Percentiles rank a stretch among this genome's conserved stretches.
These are phyloP conservation scores for Ornithoptera priamus DNA, from an alignment of 2,888 invertebrate species.

Conservation along the genomic window DNA sequence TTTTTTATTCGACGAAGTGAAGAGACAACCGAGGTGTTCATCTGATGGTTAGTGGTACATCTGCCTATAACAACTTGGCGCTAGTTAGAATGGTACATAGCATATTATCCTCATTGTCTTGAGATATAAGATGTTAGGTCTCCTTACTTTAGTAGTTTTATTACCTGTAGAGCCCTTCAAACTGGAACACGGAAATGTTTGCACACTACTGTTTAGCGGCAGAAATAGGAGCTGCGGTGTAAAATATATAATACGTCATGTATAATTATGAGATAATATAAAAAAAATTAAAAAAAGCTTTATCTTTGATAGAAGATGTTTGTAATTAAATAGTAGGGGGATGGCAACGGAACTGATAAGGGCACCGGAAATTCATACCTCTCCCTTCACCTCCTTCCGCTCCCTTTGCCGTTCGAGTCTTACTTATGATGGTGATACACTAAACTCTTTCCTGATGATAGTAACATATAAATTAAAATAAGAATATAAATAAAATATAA, in stretches of 20 bases:
- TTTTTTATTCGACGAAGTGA: too few species aligned
- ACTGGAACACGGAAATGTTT: too few species aligned
- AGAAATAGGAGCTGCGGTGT: not conserved
- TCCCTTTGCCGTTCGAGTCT: conserved; percentile 18
- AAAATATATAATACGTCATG: not conserved
- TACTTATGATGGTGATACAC: conserved; percentile 13
- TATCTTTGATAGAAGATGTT: conserved; percentile 40
- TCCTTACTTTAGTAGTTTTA: too few species aligned
- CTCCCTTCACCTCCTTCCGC: conserved; percentile 43
- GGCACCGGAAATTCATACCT: conserved; percentile 42
- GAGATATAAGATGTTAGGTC: too few species aligned
- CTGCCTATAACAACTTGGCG: too few species aligned
- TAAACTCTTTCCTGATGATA: not conserved
- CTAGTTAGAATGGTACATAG: too few species aligned
- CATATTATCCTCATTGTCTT: too few species aligned
- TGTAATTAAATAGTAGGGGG: conserved; percentile 46
- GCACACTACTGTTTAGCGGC: too few species aligned
- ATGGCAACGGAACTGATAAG: conserved; percentile 50
- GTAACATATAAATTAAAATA: not conserved
- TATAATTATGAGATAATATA: conserved; percentile 24
- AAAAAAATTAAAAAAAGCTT: conserved; percentile 29
- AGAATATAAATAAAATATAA: not conserved
- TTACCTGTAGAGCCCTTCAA: too few species aligned
- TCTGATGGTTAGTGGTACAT: too few species aligned
- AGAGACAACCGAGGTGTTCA: too few species aligned